Evolutionary conservation across 2,797 vertebrate genomes (phyloP), one percentile per base, ranked within the genome.

Genomic region (Linurgus olivaceus): DNA sequence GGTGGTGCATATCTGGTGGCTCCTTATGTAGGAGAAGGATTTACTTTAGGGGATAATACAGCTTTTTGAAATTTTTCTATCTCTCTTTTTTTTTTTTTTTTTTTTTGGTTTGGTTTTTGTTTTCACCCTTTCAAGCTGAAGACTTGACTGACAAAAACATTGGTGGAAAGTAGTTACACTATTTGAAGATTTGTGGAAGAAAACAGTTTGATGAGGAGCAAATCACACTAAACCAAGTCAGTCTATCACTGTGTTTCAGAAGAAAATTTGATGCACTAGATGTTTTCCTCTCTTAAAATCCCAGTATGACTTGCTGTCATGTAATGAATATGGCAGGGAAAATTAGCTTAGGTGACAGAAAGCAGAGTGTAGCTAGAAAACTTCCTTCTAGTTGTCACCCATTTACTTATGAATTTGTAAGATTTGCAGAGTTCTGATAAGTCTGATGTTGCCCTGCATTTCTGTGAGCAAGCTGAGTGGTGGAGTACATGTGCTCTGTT

Each of bases 1-100:
- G 45, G 17, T 51, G 62, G 24, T 0, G 0, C 4, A 2, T 0
- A 2, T 52, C 25, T 75, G 44, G 17, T 66, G 40, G 24, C 51
- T 92, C 21, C 42, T 67, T 16, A 1, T 33, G 13, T 21, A 44
- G 13, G 35, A 50, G 33, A 44, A 70, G 35, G 4, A 33, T 71
- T 81, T 66, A 17, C 26, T 66, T 62, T 44, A 44, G 20, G 12
- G 9, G 1, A 26, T 63, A 54, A 67, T 29, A 33, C 9, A 48
- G 15, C 13, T 78, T 73, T 77, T 44, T 71, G 17, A 25, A 87
- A 63, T 70, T 86, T 61, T 28, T 84, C 14, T 15, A 17, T 85
- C 9, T 59, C 4, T 1, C 5, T 4, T 6, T 29, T 33, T 5
- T 29, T 18, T 31, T 29, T 21, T 44, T 1, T 26, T 20, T 29